These are phyloP conservation scores for Danio rerio DNA, from an alignment of 2,113 vertebrate genomes.

Conservation along the genomic window DNA sequence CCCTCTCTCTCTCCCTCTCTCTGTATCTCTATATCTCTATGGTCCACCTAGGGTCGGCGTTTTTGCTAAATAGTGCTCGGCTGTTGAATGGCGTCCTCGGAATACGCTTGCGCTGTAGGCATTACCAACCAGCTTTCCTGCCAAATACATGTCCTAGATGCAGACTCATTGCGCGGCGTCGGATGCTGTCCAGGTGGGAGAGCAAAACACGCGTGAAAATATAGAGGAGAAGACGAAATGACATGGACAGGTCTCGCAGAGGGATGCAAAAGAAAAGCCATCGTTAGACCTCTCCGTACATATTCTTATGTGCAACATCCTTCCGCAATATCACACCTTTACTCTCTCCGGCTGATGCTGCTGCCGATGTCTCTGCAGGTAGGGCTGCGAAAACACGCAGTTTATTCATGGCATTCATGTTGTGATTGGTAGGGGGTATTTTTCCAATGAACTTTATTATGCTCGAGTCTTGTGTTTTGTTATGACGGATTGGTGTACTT, in stretches of 20 bases:
- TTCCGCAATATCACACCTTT: slow-evolving; percentile 49
- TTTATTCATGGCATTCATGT: slow-evolving; percentile 10
- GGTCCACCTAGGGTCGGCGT: slow-evolving; percentile 16
- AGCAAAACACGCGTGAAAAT: slow-evolving; percentile 12
- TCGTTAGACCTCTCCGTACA: background rate
- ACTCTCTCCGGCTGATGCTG: slow-evolving; percentile 18
- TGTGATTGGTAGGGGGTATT: background rate
- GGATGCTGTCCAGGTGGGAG: slow-evolving; percentile 50
- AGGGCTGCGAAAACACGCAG: slow-evolving; percentile 17
- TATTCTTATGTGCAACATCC: background rate
- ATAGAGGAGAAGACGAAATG: slow-evolving; percentile 11
- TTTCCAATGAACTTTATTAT: slow-evolving; percentile 2
- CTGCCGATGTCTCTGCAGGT: slow-evolving; percentile 51
- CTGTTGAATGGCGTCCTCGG: slow-evolving; percentile 54
- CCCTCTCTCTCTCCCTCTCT: background rate
- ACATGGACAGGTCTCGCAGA: background rate
- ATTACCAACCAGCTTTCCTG: slow-evolving; percentile 45
- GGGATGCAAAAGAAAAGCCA: background rate
- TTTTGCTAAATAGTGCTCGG: slow-evolving; percentile 52
- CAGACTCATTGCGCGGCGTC: slow-evolving; percentile 26
- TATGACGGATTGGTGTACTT: background rate
- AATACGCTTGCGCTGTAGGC: slow-evolving; percentile 55
- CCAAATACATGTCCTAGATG: slow-evolving; percentile 49
- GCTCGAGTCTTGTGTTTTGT: background rate
- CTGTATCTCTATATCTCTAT: background rate